Conservation (phyloP, 2,888 invertebrate genomes). For the Diplazon laetatorius region DNA sequence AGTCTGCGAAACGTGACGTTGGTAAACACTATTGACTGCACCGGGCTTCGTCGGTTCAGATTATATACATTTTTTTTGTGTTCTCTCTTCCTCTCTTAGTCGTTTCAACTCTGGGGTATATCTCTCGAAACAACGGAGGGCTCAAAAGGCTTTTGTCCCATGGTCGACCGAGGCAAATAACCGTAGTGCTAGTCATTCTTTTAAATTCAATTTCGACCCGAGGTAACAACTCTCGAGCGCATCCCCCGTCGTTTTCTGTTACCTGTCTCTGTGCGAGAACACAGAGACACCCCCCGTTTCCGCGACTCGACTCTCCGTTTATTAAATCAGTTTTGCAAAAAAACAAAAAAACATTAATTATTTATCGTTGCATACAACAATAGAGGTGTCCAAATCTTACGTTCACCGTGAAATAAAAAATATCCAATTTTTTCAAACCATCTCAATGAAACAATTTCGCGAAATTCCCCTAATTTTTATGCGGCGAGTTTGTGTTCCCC, state of each 20-base stretch:
- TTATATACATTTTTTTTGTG: constrained; percentile 4
- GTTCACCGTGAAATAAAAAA: neutral
- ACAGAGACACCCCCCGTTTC: neutral
- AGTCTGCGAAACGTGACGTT: constrained; percentile 58
- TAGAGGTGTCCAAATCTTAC: neutral
- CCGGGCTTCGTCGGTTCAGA: constrained; percentile 23
- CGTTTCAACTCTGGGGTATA: constrained; percentile 59
- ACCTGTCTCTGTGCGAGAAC: neutral
- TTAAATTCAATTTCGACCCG: constrained; percentile 78
- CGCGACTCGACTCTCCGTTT: neutral
- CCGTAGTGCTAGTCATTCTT: constrained; percentile 79
- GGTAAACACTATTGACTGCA: constrained; percentile 20
- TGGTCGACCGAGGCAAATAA: constrained; percentile 73
- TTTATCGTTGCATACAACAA: neutral
- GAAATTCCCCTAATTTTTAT: no score
- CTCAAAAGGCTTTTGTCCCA: constrained; percentile 79
- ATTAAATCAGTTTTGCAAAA: neutral
- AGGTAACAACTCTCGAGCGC: constrained; percentile 1
- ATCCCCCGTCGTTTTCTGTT: neutral
- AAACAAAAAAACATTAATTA: neutral
- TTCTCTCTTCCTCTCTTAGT: constrained; percentile 69
- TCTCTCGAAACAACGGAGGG: constrained; percentile 74
- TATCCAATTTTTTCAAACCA: constrained; percentile 22
- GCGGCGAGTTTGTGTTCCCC: neutral
- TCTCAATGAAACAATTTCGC: constrained; percentile 26